Conservation (phyloP, 2,888 invertebrate genomes). For the Andrena minutula region DNA sequence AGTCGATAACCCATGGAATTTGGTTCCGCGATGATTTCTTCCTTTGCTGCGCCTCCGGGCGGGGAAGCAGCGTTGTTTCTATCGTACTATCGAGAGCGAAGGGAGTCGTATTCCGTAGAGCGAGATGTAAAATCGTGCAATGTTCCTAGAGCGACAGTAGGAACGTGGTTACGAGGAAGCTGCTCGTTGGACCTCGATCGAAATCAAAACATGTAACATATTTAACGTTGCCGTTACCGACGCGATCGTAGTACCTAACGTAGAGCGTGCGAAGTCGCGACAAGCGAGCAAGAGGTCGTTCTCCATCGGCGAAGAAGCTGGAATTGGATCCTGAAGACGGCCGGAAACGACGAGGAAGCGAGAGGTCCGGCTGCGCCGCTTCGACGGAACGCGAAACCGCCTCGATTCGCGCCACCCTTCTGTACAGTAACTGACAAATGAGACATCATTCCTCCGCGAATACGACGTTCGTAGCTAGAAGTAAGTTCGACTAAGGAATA, state of each 20-base stretch:
- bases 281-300: constrained; percentile 13
- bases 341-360: neutral
- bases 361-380: neutral
- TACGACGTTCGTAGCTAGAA: constrained; percentile 8
- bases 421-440: constrained; percentile 9
- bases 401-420: constrained; percentile 4
- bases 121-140: constrained; percentile 8
- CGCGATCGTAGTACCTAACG: neutral
- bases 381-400: neutral
- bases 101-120: neutral
- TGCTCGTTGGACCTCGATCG: constrained; percentile 30
- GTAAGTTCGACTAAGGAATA: constrained; percentile 20
- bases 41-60: neutral
- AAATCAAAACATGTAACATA: constrained; percentile 30
- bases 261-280: constrained; percentile 8
- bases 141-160: constrained; percentile 32
- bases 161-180: constrained; percentile 8
- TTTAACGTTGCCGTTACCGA: constrained; percentile 22
- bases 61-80: neutral
- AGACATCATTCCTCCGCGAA: constrained; percentile 25
- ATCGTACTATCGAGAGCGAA: neutral
- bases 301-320: neutral
- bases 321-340: neutral
- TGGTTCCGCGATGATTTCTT: neutral
- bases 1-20: constrained; percentile 6